These are phyloP conservation scores for Lottia gigantea DNA, from an alignment of 2,888 invertebrate species.

Conservation along the genomic window DNA sequence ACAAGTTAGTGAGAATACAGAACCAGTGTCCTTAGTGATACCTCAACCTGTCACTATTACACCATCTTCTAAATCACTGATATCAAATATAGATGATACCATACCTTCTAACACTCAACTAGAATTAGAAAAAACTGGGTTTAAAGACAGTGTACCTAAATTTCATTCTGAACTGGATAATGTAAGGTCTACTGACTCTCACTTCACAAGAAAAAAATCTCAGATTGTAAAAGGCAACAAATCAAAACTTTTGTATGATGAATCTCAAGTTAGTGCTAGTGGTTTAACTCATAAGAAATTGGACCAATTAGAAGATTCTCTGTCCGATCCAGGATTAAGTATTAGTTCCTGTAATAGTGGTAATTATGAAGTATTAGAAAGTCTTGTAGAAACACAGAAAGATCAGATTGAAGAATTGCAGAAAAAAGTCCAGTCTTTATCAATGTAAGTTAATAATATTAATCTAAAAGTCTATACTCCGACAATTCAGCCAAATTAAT, in stretches of 20 bases:
- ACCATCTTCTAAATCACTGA: background rate
- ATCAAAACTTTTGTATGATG: too few species aligned
- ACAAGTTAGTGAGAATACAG: background rate
- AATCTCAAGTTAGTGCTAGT: too few species aligned
- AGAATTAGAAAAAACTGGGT: background rate
- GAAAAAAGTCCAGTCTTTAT: constrained; percentile 29
- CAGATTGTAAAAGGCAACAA: too few species aligned
- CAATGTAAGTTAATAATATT: constrained; percentile 31
- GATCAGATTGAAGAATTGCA: constrained; percentile 38
- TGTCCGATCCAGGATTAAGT: constrained; percentile 18
- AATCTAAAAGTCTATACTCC: background rate
- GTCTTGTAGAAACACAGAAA: constrained; percentile 24
- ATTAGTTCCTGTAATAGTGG: constrained; percentile 19
- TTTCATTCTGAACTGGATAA: background rate
- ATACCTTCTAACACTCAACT: background rate
- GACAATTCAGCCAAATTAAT: too few species aligned
- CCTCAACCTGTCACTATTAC: background rate
- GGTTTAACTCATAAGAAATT: too few species aligned
- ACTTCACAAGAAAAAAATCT: too few species aligned
- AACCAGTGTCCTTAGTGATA: background rate
- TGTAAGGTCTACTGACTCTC: too few species aligned
- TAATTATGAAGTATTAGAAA: constrained; percentile 25
- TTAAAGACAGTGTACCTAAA: background rate
- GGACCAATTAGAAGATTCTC: constrained; percentile 12
- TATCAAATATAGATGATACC: background rate